Base-by-base conservation (phyloP, 2,888 invertebrate species). In the Lasius platythorax region DNA sequence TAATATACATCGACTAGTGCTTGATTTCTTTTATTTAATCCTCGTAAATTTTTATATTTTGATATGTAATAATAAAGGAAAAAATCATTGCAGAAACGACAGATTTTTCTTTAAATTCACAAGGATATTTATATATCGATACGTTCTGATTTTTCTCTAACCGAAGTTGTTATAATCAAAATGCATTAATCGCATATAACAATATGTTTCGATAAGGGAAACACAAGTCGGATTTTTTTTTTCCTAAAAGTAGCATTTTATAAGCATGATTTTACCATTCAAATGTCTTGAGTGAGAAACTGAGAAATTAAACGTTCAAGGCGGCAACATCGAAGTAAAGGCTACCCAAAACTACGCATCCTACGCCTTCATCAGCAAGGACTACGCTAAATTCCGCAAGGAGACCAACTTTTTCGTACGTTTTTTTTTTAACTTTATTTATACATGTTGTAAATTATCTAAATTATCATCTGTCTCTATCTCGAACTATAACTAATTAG, bases 261-360 rank as follows among this genome's bases (percentile, higher is more conserved):
- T 86, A 79, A 84, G 74, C 82, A 83, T 85, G 85, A 87, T 89
- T 87, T 30, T 63, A 86, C 83, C 81, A 87, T 82, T 83, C 81
- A 89, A 85, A 87, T 85, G 85, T 88, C 68, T 84, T 82, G 75
- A 87, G 84, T 84, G 68, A 86, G 23, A 88, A 85, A 89, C 82
- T 89, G 83, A 90, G 88, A 74, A 87, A 89, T 90, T 89, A 85
- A 89, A 90, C 85, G 74, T 92, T 91, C 83, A 89, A 96, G 96
- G 96, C 94, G 96, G 96, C 83, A 95, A 95, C 63, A 96, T 96
- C 87, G 95, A 96, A 92, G 95, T 96, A n/a, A 95, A 96, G 89
- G 95, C 96, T 64, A 93, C 95, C 85, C 95, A 96, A 70, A 95
- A 96, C 90, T 96, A 95, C 89, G 96, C 95, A 30, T 95, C 95